phyloP scores from a whole-genome alignment of 37 sponge, comb jelly and placozoan genomes.

The Beroe forskalii region DNA sequence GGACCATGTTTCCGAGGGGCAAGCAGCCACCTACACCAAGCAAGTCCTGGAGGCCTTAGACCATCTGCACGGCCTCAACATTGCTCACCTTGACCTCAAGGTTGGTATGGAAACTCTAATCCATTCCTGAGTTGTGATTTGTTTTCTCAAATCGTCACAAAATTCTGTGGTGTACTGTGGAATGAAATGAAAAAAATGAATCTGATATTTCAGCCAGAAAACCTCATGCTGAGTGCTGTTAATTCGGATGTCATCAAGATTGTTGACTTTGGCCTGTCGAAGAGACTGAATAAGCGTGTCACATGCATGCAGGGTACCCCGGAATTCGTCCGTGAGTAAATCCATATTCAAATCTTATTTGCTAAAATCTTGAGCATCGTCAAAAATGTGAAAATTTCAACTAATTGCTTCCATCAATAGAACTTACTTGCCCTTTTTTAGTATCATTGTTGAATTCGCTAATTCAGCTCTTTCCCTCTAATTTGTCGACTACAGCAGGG shows the following conservation, averaged over 20 bases:
- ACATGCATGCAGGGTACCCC: constrained; percentile 61
- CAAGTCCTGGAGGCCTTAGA: constrained; percentile 52
- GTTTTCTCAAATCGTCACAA: no score
- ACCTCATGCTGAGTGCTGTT: constrained; percentile 50
- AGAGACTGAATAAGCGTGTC: constrained; percentile 52
- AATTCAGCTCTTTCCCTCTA: no score
- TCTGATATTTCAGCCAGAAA: constrained; percentile 54
- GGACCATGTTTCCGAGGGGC: constrained; percentile 56
- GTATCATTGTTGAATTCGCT: no score
- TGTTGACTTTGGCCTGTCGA: constrained; percentile 60
- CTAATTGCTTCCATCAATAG: no score
- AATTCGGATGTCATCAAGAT: constrained; percentile 46
- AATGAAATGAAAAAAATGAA: no score
- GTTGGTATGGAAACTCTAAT: no score
- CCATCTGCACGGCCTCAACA: constrained; percentile 43
- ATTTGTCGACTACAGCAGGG: no score
- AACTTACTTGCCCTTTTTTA: no score
- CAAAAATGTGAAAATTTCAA: neutral
- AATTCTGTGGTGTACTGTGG: no score
- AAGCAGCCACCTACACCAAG: constrained; percentile 60
- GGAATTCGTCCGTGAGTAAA: constrained; percentile 52
- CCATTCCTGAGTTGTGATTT: no score
- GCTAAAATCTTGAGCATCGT: neutral
- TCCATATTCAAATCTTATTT: neutral
- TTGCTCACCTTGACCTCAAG: constrained; percentile 61